Base-by-base conservation (phyloP, 2,113 vertebrate genomes). In the Calyptomena viridis region DNA sequence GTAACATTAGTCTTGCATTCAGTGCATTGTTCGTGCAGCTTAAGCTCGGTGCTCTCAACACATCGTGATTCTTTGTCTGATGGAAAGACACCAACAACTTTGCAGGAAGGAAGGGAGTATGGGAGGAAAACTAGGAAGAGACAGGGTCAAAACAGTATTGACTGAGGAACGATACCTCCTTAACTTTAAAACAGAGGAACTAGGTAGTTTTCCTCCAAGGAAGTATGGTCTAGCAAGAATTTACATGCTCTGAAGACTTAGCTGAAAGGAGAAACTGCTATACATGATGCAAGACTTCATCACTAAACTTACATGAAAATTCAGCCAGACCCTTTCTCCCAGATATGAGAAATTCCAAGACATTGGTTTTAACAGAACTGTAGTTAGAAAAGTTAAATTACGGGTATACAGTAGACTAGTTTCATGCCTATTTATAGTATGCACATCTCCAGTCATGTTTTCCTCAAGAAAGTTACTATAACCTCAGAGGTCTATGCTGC, bases 81-180 rank as follows among this genome's bases (percentile, higher is more conserved):
- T 91, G 62, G 82, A 91, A 94, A 90, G 90, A 86, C 74, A 94
- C 35, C 39, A 92, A 73, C 64, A 62, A 42, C 35, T 87, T 47
- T 31, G 66, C 92, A 92, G 90, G 88, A 95, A 96, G 90, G 94
- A 90, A 96, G 85, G 31, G 53, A 94, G 55, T 47, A 90, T 69
- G 37, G 63, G 74, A 90, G 67, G 67, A 94, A 53, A 90, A 83
- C 81, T 69, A 95, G 90, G 85, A 96, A 93, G 37, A 88, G 28
- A 86, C 12, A 25, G 74, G 79, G 94, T 85, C 95, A 94, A 86
- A 67, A 69, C 63, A 79, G 82, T 62, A 86, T 18, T 77, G 72
- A 88, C 85, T 83, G 67, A 88, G 68, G 71, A 96, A 46, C 73
- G 58, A 76, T 85, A 80, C 53, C 78, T 76, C 80, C 67, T 90